phyloP scores from a whole-genome alignment of 2,797 vertebrate genomes.

The Kryptolebias ocellatus region DNA sequence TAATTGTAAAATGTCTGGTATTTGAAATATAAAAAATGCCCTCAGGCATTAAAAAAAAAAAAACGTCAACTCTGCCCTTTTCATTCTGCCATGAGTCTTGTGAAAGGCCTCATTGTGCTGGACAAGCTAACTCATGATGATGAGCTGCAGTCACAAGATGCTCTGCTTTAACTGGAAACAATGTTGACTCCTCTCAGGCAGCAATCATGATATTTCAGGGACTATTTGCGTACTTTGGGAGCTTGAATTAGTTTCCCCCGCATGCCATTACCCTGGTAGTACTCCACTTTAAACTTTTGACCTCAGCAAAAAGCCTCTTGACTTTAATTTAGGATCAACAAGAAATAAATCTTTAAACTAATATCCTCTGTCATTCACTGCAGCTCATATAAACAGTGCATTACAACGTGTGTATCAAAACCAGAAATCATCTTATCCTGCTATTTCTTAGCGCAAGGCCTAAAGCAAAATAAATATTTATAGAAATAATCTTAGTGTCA shows the following conservation, averaged over 20 bases:
- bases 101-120: conserved; percentile 67
- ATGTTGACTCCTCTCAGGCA: conserved; percentile 32
- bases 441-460: background rate
- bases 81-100: conserved; percentile 19
- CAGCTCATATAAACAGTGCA: background rate
- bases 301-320: conserved; percentile 4
- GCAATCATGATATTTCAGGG: conserved; percentile 51
- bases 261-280: conserved; percentile 11
- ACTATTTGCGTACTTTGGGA: conserved; percentile 41
- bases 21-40: conserved; percentile 9
- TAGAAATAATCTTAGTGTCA: background rate
- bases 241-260: conserved; percentile 17
- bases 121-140: conserved; percentile 52
- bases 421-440: background rate
- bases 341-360: background rate
- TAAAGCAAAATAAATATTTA: background rate
- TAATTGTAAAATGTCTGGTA: background rate
- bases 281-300: conserved; percentile 10
- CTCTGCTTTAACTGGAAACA: conserved; percentile 50
- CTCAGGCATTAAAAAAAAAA: conserved; percentile 15
- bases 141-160: conserved; percentile 66
- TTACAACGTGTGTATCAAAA: background rate
- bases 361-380: background rate
- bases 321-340: background rate
- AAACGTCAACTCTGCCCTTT: conserved; percentile 18